Evolutionary conservation across 2,888 invertebrate species (phyloP).

Genomic region (Callyntrura sp.): DNA sequence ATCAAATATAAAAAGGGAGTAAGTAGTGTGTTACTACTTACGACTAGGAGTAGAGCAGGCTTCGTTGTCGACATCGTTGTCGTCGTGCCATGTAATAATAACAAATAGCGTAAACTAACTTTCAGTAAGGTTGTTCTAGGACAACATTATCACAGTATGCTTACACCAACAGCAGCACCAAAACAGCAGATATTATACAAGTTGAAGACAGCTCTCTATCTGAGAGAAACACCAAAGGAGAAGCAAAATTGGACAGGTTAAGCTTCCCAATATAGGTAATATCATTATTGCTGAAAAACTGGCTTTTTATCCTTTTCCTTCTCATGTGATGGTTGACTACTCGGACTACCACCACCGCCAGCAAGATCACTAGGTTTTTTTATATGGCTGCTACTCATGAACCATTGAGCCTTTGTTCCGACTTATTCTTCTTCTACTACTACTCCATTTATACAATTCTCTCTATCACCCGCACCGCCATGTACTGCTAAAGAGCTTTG

Average conservation of each 20-base stretch:
- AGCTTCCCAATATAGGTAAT: constrained; percentile 78
- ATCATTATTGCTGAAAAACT: constrained; percentile 71
- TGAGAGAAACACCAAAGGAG: constrained; percentile 47
- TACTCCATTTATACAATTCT: constrained; percentile 10
- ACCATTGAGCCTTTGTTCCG: constrained; percentile 7
- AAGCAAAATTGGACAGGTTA: constrained; percentile 76
- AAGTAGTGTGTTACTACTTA: background rate
- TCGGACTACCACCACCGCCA: background rate
- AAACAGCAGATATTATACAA: constrained; percentile 30
- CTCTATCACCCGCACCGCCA: background rate
- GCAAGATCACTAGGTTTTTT: background rate
- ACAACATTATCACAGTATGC: constrained; percentile 57
- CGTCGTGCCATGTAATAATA: constrained; percentile 34
- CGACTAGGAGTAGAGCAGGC: background rate
- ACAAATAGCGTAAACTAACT: constrained; percentile 51
- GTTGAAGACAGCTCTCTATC: constrained; percentile 47
- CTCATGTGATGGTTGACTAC: constrained; percentile 54
- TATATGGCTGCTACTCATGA: constrained; percentile 5
- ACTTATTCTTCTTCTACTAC: constrained; percentile 2
- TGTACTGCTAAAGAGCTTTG: background rate
- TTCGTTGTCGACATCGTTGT: constrained; percentile 1
- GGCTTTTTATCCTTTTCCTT: constrained; percentile 69
- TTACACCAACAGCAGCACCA: constrained; percentile 34
- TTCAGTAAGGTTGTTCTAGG: constrained; percentile 62
- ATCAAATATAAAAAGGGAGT: constrained; percentile 14